These are phyloP conservation scores for Drosophila jambulina DNA, from an alignment of 1,140 invertebrate species.

Conservation along the genomic window DNA sequence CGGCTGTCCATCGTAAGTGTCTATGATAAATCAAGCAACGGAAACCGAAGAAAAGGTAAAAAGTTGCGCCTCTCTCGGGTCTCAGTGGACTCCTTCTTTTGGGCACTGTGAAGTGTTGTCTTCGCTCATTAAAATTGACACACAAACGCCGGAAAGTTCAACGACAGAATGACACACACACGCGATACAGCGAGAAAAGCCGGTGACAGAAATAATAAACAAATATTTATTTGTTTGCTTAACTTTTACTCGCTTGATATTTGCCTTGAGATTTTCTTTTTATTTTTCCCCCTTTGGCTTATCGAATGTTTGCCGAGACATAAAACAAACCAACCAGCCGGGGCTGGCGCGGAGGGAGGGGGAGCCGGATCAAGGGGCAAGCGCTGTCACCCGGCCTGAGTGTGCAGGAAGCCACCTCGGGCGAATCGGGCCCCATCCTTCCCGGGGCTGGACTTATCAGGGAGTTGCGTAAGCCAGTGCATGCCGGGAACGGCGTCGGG, in stretches of 20 bases:
- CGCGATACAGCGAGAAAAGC: conserved; percentile 26
- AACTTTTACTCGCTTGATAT: conserved; percentile 69
- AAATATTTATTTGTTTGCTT: conserved; percentile 73
- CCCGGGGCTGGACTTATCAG: conserved; percentile 26
- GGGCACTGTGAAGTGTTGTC: conserved; percentile 19
- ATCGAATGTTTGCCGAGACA: conserved; percentile 76
- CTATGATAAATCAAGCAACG: conserved; percentile 50
- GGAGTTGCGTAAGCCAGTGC: conserved; percentile 38
- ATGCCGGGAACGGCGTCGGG: conserved; percentile 35
- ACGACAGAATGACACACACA: conserved; percentile 56
- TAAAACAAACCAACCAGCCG: conserved; percentile 64
- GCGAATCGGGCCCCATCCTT: background rate
- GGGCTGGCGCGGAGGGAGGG: background rate
- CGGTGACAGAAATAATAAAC: conserved; percentile 54
- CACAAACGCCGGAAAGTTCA: conserved; percentile 63
- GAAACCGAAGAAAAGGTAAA: conserved; percentile 11
- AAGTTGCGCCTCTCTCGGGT: background rate
- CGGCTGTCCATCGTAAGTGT: conserved; percentile 37
- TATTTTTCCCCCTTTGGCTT: conserved; percentile 29
- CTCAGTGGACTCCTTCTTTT: conserved; percentile 8
- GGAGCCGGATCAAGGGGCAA: conserved; percentile 10
- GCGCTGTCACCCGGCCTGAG: conserved; percentile 1
- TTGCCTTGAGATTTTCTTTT: conserved; percentile 46
- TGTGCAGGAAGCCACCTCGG: conserved; percentile 34
- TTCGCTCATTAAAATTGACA: conserved; percentile 70